Conservation (phyloP, 2,888 invertebrate genomes). For the Margaritifera margaritifera region DNA sequence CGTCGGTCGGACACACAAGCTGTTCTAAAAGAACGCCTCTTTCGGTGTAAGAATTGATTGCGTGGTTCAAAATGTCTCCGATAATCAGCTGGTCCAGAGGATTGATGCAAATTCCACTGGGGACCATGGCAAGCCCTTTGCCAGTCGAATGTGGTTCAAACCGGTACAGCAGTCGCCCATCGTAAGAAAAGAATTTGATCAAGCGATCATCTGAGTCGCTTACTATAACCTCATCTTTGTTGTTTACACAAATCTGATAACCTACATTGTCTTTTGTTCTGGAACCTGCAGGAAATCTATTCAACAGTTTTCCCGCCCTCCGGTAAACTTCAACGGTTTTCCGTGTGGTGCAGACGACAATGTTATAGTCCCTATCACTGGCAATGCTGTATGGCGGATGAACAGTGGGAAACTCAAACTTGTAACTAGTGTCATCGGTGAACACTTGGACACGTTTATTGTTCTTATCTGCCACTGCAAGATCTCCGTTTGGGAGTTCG, state of each 20-base stretch:
- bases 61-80: conserved; percentile 63
- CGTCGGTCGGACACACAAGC: conserved; percentile 60
- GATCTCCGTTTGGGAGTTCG: conserved; percentile 61
- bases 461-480: conserved; percentile 67
- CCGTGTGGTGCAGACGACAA: conserved; percentile 54
- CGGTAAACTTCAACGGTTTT: conserved; percentile 56
- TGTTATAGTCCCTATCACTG: conserved; percentile 53
- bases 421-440: conserved; percentile 47
- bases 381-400: conserved; percentile 57
- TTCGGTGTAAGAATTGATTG: conserved; percentile 63
- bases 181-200: conserved; percentile 55
- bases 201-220: conserved; percentile 53
- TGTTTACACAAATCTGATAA: conserved; percentile 48
- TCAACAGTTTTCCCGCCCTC: conserved; percentile 46
- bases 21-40: conserved; percentile 56
- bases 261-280: conserved; percentile 18
- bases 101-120: conserved; percentile 60
- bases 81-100: conserved; percentile 58
- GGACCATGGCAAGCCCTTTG: conserved; percentile 55
- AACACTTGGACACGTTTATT: conserved; percentile 65
- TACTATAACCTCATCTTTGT: conserved; percentile 59
- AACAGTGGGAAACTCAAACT: conserved; percentile 46
- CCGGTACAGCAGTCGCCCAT: conserved; percentile 50
- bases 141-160: conserved; percentile 51
- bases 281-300: conserved; percentile 39